These are phyloP conservation scores for Leptinotarsa lineolata DNA, from an alignment of 1,140 invertebrate species.

Conservation along the genomic window DNA sequence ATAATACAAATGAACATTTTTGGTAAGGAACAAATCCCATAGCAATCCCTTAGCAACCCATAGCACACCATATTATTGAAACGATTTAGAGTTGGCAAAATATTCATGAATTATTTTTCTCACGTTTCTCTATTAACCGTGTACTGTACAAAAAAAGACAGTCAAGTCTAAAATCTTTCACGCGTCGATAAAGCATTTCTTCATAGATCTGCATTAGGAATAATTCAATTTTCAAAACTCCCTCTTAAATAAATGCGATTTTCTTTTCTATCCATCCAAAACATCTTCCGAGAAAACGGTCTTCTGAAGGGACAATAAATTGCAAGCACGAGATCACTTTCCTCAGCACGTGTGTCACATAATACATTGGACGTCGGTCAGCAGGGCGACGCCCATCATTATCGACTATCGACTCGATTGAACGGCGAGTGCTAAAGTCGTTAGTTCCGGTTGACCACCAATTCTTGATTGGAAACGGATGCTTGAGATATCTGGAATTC, in stretches of 20 bases:
- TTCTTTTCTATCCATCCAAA: conserved; percentile 5
- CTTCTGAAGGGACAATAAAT: conserved; percentile 20
- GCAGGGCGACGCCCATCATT: conserved; percentile 21
- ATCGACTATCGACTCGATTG: conserved; percentile 21
- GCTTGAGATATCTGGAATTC: conserved; percentile 12
- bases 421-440: conserved; percentile 21
- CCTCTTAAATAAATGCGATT: background rate
- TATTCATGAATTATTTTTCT: no score
- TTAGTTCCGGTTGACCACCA: conserved; percentile 29
- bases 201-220: no score
- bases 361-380: conserved; percentile 5
- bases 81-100: no score
- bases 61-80: no score
- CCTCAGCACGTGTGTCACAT: conserved; percentile 26
- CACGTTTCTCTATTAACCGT: no score
- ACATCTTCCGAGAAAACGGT: conserved; percentile 14
- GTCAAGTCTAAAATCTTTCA: no score
- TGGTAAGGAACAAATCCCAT: no score
- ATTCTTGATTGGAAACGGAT: conserved; percentile 27
- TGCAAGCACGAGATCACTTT: conserved; percentile 24
- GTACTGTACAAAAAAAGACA: no score
- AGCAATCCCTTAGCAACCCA: no score
- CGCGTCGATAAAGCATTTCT: no score
- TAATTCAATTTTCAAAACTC: no score
- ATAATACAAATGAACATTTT: no score